Evolutionary conservation across 2,113 vertebrate genomes (phyloP).

Genomic region (Grus americana): DNA sequence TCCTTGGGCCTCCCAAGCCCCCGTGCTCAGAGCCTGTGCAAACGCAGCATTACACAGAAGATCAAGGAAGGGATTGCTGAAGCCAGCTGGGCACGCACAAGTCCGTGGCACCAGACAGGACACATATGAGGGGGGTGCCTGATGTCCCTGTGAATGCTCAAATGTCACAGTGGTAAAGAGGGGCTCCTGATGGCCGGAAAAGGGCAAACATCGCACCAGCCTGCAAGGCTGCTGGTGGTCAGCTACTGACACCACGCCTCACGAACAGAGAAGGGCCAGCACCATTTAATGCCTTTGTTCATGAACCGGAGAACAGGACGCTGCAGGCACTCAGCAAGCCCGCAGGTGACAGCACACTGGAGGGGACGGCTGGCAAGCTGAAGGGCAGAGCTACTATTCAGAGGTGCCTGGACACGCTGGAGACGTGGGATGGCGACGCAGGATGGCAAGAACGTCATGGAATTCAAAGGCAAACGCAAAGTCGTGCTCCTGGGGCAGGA

Average conservation of each 20-base stretch:
- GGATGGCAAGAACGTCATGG: fast-evolving
- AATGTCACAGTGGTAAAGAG: not conserved
- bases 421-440: fast-evolving
- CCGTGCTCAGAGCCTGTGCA: not conserved
- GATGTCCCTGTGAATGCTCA: not conserved
- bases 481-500: not conserved
- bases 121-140: too few relatives aligned
- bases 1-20: not conserved
- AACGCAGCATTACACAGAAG: not conserved
- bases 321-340: too few relatives aligned
- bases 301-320: fast-evolving
- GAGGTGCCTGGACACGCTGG: not conserved
- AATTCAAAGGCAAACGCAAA: not conserved
- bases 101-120: not conserved
- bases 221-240: too few relatives aligned
- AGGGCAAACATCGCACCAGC: not conserved
- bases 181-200: not conserved
- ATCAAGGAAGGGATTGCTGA: not conserved
- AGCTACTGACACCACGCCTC: too few relatives aligned
- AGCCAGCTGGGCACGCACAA: not conserved
- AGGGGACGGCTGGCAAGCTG: not conserved
- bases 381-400: not conserved
- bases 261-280: not conserved
- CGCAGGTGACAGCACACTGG: not conserved
- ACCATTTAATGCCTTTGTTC: not conserved